Base-by-base conservation (phyloP, 1,140 invertebrate species). In the Arctopsyche grandis region DNA sequence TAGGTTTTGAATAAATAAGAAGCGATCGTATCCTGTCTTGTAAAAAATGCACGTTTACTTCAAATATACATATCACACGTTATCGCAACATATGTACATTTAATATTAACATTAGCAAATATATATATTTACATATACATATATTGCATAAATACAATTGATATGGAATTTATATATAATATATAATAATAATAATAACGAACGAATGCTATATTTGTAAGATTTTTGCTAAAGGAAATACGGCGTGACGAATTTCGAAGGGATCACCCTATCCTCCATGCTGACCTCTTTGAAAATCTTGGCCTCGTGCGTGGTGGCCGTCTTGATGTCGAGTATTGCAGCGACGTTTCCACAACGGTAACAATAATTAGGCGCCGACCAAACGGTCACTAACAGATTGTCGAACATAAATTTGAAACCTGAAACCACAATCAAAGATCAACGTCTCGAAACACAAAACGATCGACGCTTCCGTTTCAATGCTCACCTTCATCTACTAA, bases 311-410 rank as follows among this genome's bases (percentile, higher is more conserved):
- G 93, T 91, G 79, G 96, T 93, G 1, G 93, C 91, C 78, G 93
- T 92, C 46, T 91, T 90, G 84, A 98, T 97, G 85, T 94, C 92
- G 80, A 98, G 87, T 84, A 98, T 97, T 79, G 96, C 96, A 38
- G 97, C 97, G 66, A 97, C 92, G 85, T 98, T 98, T 29, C 96
- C 97, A 86, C 97, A 98, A 58, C 97, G 91, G 87, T 98, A 98
- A 88, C 97, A 98, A 86, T 98, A 98, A 88, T 98, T 98, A 0
- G 97, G 97, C 12, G 97, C 98, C 29, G 97, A 98, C 97, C 97
- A 99, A 1, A 99, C 95, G 1, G 97, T 99, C 5, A 98, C 96
- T 82, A 99, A 88, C 87, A 96, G 94, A 81, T 97, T 92, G 85
- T 98, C 93, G 88, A 99, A 99, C 94, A 98, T 97, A 85, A 97